Evolutionary conservation across 2,113 vertebrate species (phyloP), one percentile per base, ranked within the genome.

Genomic region (Cyprinodon tularosa): DNA sequence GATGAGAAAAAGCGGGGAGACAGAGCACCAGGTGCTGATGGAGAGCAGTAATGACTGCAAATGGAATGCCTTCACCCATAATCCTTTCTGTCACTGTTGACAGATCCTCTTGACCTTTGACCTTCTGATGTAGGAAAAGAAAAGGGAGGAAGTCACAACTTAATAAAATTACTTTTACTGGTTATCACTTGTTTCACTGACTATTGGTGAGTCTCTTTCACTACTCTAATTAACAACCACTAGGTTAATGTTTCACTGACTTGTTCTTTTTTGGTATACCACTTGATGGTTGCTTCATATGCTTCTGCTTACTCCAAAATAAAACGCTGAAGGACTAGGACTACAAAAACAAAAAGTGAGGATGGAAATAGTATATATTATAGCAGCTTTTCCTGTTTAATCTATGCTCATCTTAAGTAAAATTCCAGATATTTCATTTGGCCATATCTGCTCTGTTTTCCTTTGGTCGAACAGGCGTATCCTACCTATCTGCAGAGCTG

Each of bases 81-180:
- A 95, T 94, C 93, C 91, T 86, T 86, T 90, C 88, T 93, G 92
- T 93, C 90, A 89, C 85, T 17, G 87, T 89, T 90, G 92, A 94
- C 92, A 94, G 94, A 94, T 94, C 90, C 92, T 93, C 93, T 95
- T 95, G 94, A 94, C 92, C 93, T 91, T 87, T 91, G 92, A 94
- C 88, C 90, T 50, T 72, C 65, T 74, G 84, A 90, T 90, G 90
- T 92, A 90, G 87, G 83, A 82, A 87, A 91, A 79, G 86, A 66
- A 87, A 91, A 90, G 81, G 93, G 84, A 86, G 91, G 90, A 93
- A 92, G 89, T 90, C 87, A 88, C 91, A 92, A 89, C 90, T 94
- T 94, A 91, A 92, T 92, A 74, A 89, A 90, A 91, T 89, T 61
- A 91, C 83, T 84, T 78, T 84, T 22, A 12, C 67, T 83, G 68